These are phyloP conservation scores for Sebastes itinus DNA, from an alignment of 2,797 vertebrate genomes.

Conservation along the genomic window DNA sequence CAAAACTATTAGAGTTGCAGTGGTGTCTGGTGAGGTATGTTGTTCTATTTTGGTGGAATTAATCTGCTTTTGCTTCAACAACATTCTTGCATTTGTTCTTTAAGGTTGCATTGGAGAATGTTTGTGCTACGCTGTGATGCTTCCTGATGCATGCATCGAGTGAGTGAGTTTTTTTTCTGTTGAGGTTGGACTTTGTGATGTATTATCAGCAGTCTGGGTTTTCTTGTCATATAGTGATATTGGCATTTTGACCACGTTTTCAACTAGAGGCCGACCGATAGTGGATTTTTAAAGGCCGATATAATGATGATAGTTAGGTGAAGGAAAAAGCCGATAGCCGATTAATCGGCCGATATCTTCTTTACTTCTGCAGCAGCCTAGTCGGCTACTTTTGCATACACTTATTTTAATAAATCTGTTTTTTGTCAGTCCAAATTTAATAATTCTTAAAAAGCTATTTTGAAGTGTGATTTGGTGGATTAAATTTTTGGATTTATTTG, in stretches of 20 bases:
- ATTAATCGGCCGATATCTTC: no score
- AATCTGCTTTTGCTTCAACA: neutral
- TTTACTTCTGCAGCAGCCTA: no score
- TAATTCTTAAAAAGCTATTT: fast-evolving
- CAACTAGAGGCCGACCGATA: neutral
- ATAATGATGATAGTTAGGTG: no score
- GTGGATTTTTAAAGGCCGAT: no score
- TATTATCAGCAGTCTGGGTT: neutral
- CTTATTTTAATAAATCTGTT: no score
- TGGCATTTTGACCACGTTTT: neutral
- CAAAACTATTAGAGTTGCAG: neutral
- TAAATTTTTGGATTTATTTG: no score
- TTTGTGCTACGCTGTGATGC: neutral
- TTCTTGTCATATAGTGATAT: neutral
- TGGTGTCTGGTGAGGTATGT: neutral
- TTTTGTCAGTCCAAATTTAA: no score
- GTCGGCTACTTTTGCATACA: no score
- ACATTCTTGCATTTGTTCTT: neutral
- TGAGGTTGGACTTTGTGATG: neutral
- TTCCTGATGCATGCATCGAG: neutral
- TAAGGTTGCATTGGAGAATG: neutral
- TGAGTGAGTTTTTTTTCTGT: neutral
- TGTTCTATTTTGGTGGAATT: neutral
- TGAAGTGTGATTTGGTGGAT: no score
- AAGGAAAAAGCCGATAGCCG: no score